Evolutionary conservation across 2,888 invertebrate species (phyloP).

Genomic region (Phorcus lineatus): DNA sequence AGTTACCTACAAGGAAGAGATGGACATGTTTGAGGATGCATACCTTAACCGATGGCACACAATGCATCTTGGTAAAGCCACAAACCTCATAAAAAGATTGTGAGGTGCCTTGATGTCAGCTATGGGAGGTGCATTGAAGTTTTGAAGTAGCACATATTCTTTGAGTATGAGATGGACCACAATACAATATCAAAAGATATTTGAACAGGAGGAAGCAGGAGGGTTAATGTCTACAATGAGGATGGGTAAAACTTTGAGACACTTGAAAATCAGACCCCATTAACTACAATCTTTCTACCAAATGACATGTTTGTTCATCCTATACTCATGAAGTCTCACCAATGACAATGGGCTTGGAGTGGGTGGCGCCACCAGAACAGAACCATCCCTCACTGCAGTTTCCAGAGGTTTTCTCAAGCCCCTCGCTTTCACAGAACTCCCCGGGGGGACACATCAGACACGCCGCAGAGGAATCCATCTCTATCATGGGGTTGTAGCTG

Average conservation of each 20-base stretch:
- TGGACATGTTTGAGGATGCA: background rate
- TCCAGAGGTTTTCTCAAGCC: conserved; percentile 54
- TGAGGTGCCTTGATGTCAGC: too few relatives aligned
- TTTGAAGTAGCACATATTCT: too few relatives aligned
- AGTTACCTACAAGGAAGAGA: conserved; percentile 60
- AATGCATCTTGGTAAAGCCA: background rate
- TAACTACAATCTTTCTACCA: too few relatives aligned
- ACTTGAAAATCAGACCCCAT: too few relatives aligned
- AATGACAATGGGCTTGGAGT: conserved; percentile 55
- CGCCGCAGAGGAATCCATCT: conserved; percentile 47
- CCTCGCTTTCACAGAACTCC: conserved; percentile 64
- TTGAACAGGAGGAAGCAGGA: too few relatives aligned
- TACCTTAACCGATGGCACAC: too few relatives aligned
- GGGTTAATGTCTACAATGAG: too few relatives aligned
- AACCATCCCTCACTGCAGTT: conserved; percentile 71
- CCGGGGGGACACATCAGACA: conserved; percentile 69
- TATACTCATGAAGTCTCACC: conserved; percentile 47
- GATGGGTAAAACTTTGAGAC: too few relatives aligned
- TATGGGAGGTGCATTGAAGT: too few relatives aligned
- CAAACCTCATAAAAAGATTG: background rate
- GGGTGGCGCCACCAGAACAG: conserved; percentile 68
- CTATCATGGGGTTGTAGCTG: conserved; percentile 64
- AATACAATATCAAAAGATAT: too few relatives aligned
- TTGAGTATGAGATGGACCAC: too few relatives aligned
- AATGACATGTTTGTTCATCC: too few relatives aligned